Evolutionary conservation across 2,797 vertebrate species (phyloP).

Genomic region (Crenuchus spilurus): DNA sequence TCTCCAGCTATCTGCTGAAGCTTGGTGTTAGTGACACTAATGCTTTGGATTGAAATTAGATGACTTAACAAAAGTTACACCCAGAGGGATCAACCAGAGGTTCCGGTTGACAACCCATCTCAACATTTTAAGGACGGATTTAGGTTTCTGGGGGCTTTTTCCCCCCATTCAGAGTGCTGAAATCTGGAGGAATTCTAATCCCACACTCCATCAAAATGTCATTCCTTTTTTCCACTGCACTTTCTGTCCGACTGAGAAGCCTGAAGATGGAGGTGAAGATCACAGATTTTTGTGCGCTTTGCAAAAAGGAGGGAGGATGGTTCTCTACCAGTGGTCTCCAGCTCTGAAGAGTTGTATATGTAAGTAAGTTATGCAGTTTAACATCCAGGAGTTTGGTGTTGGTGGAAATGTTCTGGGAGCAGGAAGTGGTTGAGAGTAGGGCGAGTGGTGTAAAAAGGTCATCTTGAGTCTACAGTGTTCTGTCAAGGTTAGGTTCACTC

Average conservation of each 20-base stretch:
- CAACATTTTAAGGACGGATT: neutral
- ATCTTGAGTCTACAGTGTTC: neutral
- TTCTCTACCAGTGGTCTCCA: neutral
- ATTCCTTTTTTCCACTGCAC: conserved; percentile 3
- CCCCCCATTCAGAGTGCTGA: neutral
- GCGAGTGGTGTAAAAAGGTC: neutral
- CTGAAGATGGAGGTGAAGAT: neutral
- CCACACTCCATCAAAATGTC: conserved; percentile 24
- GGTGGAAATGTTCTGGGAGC: neutral
- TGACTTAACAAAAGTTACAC: neutral
- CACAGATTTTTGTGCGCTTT: neutral
- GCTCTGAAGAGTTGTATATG: conserved; percentile 3
- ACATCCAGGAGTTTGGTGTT: neutral
- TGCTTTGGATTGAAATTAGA: neutral
- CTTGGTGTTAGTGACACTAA: neutral
- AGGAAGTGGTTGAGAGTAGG: neutral
- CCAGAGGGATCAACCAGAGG: neutral
- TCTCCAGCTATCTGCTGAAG: neutral
- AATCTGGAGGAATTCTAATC: conserved; percentile 5
- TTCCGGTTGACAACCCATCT: neutral
- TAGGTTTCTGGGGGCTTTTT: neutral
- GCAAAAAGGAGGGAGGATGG: neutral
- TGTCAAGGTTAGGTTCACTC: neutral
- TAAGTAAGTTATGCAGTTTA: conserved; percentile 1
- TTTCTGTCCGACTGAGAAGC: neutral